These are phyloP conservation scores for Lymantria monacha DNA, from an alignment of 2,888 invertebrate genomes.

Conservation along the genomic window DNA sequence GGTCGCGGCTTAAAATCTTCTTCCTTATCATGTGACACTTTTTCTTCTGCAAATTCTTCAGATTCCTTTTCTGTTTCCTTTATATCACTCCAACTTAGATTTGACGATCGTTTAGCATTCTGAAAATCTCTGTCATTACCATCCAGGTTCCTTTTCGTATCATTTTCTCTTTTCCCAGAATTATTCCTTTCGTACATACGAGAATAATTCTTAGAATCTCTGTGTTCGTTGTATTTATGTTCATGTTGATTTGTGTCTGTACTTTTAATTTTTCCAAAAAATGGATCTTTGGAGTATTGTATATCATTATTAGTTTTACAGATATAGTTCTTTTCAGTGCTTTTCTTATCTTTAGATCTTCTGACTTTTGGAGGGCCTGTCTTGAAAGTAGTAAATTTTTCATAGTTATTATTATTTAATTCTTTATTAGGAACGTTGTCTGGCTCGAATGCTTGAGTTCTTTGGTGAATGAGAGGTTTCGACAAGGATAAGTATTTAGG, in stretches of 20 bases:
- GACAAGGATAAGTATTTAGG: slow-evolving; percentile 78
- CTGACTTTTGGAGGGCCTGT: slow-evolving; percentile 52
- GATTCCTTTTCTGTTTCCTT: slow-evolving; percentile 45
- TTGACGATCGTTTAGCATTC: slow-evolving; percentile 48
- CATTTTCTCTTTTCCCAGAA: slow-evolving; percentile 33
- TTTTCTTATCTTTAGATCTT: slow-evolving; percentile 54
- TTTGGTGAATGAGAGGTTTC: slow-evolving; percentile 77
- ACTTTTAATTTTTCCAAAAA: slow-evolving; percentile 53
- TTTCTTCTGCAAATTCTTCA: slow-evolving; percentile 36
- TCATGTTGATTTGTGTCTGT: slow-evolving; percentile 39
- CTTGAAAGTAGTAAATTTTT: slow-evolving; percentile 62
- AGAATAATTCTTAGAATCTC: slow-evolving; percentile 47
- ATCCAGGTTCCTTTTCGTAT: slow-evolving; percentile 33
- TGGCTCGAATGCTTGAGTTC: slow-evolving; percentile 70
- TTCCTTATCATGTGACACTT: slow-evolving; percentile 13
- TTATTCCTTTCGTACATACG: slow-evolving; percentile 62
- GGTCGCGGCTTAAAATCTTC: slow-evolving; percentile 58
- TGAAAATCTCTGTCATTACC: slow-evolving; percentile 31
- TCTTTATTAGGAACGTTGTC: slow-evolving; percentile 54
- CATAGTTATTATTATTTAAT: slow-evolving; percentile 59
- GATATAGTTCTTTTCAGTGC: slow-evolving; percentile 45
- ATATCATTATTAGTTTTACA: slow-evolving; percentile 68
- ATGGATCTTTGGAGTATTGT: slow-evolving; percentile 68
- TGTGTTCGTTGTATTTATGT: slow-evolving; percentile 50
- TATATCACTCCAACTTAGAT: slow-evolving; percentile 43